Evolutionary conservation across 2,888 invertebrate genomes (phyloP).

Genomic region (Drosophila mettleri): DNA sequence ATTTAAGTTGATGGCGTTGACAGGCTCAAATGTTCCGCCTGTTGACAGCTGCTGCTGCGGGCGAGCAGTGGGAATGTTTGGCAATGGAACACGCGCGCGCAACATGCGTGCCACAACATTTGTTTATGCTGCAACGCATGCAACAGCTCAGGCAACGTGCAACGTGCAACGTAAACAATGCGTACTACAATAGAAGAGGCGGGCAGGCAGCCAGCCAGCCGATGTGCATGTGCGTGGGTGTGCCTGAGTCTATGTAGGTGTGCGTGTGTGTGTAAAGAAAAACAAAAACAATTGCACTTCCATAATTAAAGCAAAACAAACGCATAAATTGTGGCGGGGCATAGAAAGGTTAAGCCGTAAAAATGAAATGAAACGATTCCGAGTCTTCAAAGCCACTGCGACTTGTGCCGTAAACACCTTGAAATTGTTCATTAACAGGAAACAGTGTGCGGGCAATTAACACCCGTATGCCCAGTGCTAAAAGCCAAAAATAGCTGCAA

Average conservation of each 20-base stretch:
- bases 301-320: conserved; percentile 76
- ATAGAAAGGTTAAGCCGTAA: conserved; percentile 19
- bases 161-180: conserved; percentile 57
- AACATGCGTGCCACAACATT: conserved; percentile 28
- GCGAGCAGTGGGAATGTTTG: conserved; percentile 44
- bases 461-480: conserved; percentile 27
- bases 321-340: conserved; percentile 17
- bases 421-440: conserved; percentile 70
- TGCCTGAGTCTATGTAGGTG: conserved; percentile 8
- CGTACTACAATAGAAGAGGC: not conserved
- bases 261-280: conserved; percentile 21
- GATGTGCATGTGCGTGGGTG: not conserved
- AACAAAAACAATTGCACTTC: conserved; percentile 55
- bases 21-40: conserved; percentile 48
- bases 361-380: not conserved
- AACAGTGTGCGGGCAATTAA: conserved; percentile 57
- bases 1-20: conserved; percentile 55
- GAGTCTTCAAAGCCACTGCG: conserved; percentile 33
- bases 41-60: conserved; percentile 60
- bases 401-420: conserved; percentile 54
- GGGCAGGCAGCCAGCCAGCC: not conserved
- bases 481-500: not conserved
- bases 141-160: conserved; percentile 20
- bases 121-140: conserved; percentile 44
- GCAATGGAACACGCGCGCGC: conserved; percentile 46